These are phyloP conservation scores for Cecropterus lyciades DNA, from an alignment of 1,140 invertebrate genomes.

Conservation along the genomic window DNA sequence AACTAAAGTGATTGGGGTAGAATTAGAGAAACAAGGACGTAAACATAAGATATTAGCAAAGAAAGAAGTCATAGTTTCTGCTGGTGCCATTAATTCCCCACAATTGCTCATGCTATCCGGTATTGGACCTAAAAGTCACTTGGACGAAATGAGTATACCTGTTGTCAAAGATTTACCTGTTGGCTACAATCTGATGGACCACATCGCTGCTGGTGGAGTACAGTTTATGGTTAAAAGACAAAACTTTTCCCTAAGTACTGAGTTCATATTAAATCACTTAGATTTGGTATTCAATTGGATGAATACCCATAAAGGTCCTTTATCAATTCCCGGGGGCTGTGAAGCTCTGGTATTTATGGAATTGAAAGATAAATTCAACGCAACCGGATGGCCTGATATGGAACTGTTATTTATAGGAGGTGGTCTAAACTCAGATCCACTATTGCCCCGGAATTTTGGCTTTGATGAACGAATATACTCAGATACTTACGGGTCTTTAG, in stretches of 20 bases:
- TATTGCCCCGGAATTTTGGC: slow-evolving; percentile 84
- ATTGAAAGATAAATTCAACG: slow-evolving; percentile 86
- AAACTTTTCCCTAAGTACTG: slow-evolving; percentile 61
- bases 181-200: slow-evolving; percentile 92
- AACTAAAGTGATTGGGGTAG: slow-evolving; percentile 87
- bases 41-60: slow-evolving; percentile 85
- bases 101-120: slow-evolving; percentile 93
- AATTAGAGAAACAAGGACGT: slow-evolving; percentile 84
- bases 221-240: slow-evolving; percentile 87
- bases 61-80: slow-evolving; percentile 91
- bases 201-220: slow-evolving; percentile 89
- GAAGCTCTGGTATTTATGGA: slow-evolving; percentile 92
- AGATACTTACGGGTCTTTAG: slow-evolving; percentile 81
- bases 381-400: slow-evolving; percentile 89
- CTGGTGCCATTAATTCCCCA: slow-evolving; percentile 90
- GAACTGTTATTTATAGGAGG: slow-evolving; percentile 88
- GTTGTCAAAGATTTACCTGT: slow-evolving; percentile 90
- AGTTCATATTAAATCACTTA: slow-evolving; percentile 71
- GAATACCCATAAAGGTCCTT: slow-evolving; percentile 84
- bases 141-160: slow-evolving; percentile 86
- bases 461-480: slow-evolving; percentile 85
- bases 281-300: slow-evolving; percentile 82
- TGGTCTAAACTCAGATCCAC: slow-evolving; percentile 83
- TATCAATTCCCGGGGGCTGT: slow-evolving; percentile 91
- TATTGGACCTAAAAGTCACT: slow-evolving; percentile 89